Percentiles rank a stretch among this genome's conserved stretches.
Conservation (phyloP, 2,888 invertebrate species). For the Aphodius granarius region DNA sequence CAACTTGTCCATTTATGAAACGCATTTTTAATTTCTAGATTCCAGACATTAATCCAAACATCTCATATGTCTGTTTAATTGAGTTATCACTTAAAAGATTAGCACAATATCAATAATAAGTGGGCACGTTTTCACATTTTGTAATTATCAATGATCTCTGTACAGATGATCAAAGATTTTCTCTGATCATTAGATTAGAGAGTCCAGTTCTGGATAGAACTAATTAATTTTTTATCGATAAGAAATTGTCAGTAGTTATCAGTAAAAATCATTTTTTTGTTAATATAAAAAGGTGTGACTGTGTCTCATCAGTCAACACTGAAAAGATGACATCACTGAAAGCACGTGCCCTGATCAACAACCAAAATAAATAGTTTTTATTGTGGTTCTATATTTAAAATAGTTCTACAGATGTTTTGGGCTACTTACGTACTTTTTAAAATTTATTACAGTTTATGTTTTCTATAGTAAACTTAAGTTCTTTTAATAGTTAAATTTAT, state of each 20-base stretch:
- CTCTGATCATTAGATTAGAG: background rate
- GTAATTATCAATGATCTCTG: background rate
- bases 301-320: too few species aligned
- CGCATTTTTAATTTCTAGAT: too few species aligned
- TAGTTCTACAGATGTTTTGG: background rate
- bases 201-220: background rate
- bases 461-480: too few species aligned
- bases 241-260: background rate
- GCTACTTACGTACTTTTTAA: background rate
- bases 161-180: background rate
- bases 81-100: too few species aligned
- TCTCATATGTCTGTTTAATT: too few species aligned
- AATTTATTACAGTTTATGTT: background rate
- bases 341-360: background rate
- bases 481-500: too few species aligned
- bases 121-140: too few species aligned
- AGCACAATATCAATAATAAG: too few species aligned
- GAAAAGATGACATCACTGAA: too few species aligned
- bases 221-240: background rate
- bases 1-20: background rate
- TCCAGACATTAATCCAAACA: too few species aligned
- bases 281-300: background rate
- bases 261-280: background rate
- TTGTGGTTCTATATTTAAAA: background rate
- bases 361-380: background rate